These are phyloP conservation scores for Poecilobothrus nobilitatus DNA, from an alignment of 2,888 invertebrate species.

Conservation along the genomic window DNA sequence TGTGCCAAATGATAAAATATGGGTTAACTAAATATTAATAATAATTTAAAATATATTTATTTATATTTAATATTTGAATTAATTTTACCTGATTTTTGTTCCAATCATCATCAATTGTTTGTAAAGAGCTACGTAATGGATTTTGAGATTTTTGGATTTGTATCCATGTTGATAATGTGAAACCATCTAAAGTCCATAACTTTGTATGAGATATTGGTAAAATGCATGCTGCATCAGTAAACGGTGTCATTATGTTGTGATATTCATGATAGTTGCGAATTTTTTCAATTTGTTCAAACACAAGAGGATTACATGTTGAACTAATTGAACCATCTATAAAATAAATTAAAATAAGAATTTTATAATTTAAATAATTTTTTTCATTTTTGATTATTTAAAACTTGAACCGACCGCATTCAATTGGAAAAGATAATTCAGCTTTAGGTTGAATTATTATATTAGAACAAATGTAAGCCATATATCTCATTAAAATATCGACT, in stretches of 20 bases:
- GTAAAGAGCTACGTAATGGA: slow-evolving; percentile 21
- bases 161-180: slow-evolving; percentile 40
- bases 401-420: slow-evolving; percentile 28
- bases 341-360: neutral
- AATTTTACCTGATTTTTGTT: neutral
- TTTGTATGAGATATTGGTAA: slow-evolving; percentile 37
- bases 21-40: slow-evolving; percentile 31
- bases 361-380: neutral
- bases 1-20: slow-evolving; percentile 41
- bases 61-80: neutral
- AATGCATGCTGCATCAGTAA: slow-evolving; percentile 38
- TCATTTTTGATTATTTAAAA: neutral
- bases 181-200: slow-evolving; percentile 37
- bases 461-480: slow-evolving; percentile 43
- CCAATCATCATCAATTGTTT: neutral
- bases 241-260: slow-evolving; percentile 34
- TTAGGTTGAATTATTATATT: slow-evolving; percentile 36
- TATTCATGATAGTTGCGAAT: slow-evolving; percentile 36
- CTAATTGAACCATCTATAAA: slow-evolving; percentile 34
- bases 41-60: neutral
- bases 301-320: slow-evolving; percentile 31
- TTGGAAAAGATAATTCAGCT: slow-evolving; percentile 39
- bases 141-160: slow-evolving; percentile 32
- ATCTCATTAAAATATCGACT: slow-evolving; percentile 49
- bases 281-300: slow-evolving; percentile 37